Evolutionary conservation across 2,888 invertebrate species (phyloP).

Genomic region (Keiferia lycopersicella): DNA sequence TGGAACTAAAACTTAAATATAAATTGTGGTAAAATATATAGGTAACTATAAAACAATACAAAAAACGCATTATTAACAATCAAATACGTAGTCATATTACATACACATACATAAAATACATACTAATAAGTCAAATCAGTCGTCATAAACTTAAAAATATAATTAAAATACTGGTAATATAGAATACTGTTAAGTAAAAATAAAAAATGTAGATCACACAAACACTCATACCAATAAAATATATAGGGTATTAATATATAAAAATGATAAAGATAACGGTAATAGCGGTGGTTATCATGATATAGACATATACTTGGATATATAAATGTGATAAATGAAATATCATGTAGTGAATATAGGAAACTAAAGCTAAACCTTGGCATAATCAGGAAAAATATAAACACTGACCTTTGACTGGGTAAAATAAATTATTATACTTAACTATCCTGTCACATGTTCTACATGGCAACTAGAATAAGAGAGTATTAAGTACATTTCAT

Average conservation of each 20-base stretch:
- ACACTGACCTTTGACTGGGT: background rate
- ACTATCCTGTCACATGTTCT: background rate
- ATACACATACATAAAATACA: conserved; percentile 36
- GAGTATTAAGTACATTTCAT: conserved; percentile 8
- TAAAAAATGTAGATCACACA: conserved; percentile 18
- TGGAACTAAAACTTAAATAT: conserved; percentile 66
- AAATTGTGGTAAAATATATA: conserved; percentile 45
- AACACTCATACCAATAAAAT: conserved; percentile 10
- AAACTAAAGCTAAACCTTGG: conserved; percentile 16
- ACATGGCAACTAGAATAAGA: conserved; percentile 16
- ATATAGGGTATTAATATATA: conserved; percentile 12
- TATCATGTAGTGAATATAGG: background rate
- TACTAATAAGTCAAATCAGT: conserved; percentile 34
- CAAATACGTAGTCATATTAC: conserved; percentile 31
- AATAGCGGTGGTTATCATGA: conserved; percentile 11
- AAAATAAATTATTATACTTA: conserved; percentile 11
- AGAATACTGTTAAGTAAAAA: conserved; percentile 33
- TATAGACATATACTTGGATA: background rate
- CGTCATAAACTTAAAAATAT: conserved; percentile 30
- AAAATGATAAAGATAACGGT: conserved; percentile 1
- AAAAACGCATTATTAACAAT: background rate
- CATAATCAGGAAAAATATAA: conserved; percentile 10
- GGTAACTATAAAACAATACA: background rate
- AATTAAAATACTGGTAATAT: conserved; percentile 28
- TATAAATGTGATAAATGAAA: conserved; percentile 8